phyloP scores from a whole-genome alignment of 2,888 invertebrate species.

The Hecatera dysodea region DNA sequence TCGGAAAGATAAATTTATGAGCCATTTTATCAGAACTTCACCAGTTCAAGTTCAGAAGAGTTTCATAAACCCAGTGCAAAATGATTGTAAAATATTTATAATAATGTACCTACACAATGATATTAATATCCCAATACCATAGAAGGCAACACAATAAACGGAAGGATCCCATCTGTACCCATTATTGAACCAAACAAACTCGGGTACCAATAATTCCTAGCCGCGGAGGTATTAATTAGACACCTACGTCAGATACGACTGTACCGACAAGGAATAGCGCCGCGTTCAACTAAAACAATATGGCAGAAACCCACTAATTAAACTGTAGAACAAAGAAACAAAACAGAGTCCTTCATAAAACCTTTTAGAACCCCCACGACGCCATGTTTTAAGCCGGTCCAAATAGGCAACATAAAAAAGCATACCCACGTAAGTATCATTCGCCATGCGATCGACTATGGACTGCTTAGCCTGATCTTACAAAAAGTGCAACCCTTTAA shows the following conservation, averaged over 20 bases:
- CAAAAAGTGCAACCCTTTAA: slow-evolving; percentile 90
- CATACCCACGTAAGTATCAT: slow-evolving; percentile 78
- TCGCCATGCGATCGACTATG: slow-evolving; percentile 82
- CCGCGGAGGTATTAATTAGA: slow-evolving; percentile 63
- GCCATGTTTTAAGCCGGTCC: slow-evolving; percentile 73
- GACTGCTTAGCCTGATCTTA: slow-evolving; percentile 84
- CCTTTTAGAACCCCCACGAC: slow-evolving; percentile 88
- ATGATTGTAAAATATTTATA: not conserved
- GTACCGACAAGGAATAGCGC: slow-evolving; percentile 48
- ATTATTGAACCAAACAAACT: slow-evolving; percentile 44
- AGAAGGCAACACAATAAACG: slow-evolving; percentile 54
- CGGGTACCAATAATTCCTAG: slow-evolving; percentile 59
- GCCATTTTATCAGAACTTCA: not conserved
- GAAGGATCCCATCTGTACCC: slow-evolving; percentile 39
- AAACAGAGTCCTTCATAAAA: slow-evolving; percentile 80
- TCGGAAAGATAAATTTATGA: not conserved
- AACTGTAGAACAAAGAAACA: slow-evolving; percentile 83
- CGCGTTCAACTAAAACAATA: slow-evolving; percentile 78
- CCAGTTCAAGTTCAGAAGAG: not conserved
- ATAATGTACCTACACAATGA: slow-evolving; percentile 9
- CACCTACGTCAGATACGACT: slow-evolving; percentile 52
- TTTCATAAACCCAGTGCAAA: not conserved
- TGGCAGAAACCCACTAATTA: slow-evolving; percentile 86
- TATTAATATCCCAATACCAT: slow-evolving; percentile 30
- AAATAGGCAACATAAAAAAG: slow-evolving; percentile 81